phyloP scores from a whole-genome alignment of 2,797 vertebrate species.

The Phrynocephalus guinanensis region DNA sequence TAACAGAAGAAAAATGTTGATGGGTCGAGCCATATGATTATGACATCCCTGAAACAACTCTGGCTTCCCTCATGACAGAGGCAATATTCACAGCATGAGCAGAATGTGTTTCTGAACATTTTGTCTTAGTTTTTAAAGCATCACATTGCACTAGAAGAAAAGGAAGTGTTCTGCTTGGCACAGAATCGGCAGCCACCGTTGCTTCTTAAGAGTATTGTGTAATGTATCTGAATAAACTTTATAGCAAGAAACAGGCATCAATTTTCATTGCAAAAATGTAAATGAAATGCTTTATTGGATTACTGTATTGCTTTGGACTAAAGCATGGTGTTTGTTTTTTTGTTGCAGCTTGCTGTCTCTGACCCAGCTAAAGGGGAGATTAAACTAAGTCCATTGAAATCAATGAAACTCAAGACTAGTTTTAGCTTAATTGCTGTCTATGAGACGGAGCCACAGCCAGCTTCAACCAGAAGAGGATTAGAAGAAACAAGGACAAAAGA shows the following conservation, averaged over 20 bases:
- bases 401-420: neutral
- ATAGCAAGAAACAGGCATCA: conserved; percentile 2
- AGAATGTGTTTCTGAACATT: conserved; percentile 16
- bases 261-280: conserved; percentile 5
- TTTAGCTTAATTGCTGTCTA: neutral
- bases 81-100: conserved; percentile 3
- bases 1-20: neutral
- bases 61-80: neutral
- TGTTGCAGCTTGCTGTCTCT: neutral
- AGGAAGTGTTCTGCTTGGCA: conserved; percentile 15
- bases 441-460: neutral
- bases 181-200: neutral
- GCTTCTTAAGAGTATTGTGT: neutral
- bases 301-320: conserved; percentile 13
- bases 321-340: neutral
- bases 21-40: neutral
- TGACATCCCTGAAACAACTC: neutral
- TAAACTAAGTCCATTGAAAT: neutral
- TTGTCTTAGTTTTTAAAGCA: neutral
- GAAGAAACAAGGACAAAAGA: neutral
- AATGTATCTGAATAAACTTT: conserved; percentile 22
- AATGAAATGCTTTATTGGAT: neutral
- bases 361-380: neutral
- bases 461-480: neutral
- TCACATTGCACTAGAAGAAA: conserved; percentile 3